phyloP scores from a whole-genome alignment of 1,140 invertebrate species.

The Triops longicaudatus region DNA sequence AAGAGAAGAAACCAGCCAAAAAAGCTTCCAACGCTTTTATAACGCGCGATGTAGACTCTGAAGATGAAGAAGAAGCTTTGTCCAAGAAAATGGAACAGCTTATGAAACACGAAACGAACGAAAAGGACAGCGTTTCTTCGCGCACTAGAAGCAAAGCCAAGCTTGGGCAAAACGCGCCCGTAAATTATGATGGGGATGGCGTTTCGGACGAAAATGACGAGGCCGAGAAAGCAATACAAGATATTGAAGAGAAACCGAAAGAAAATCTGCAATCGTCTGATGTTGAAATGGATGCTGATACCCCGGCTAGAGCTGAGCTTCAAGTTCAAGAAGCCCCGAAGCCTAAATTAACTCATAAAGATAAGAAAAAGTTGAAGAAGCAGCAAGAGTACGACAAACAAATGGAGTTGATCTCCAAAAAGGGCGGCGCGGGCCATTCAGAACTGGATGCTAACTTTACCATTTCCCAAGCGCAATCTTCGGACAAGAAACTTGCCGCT shows the following conservation, averaged over 20 bases:
- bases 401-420: conserved; percentile 76
- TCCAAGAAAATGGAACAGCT: conserved; percentile 22
- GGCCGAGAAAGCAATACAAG: conserved; percentile 24
- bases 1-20: conserved; percentile 28
- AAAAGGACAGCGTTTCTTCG: neutral
- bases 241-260: conserved; percentile 23
- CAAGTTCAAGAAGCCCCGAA: conserved; percentile 20
- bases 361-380: conserved; percentile 34
- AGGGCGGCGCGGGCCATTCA: conserved; percentile 76
- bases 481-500: conserved; percentile 68
- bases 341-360: conserved; percentile 31
- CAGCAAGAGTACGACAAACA: conserved; percentile 86
- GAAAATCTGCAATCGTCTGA: conserved; percentile 26
- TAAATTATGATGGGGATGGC: conserved; percentile 28
- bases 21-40: conserved; percentile 17
- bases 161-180: conserved; percentile 15
- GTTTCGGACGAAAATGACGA: conserved; percentile 18
- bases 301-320: neutral
- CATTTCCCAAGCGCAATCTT: conserved; percentile 86
- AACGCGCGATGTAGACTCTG: conserved; percentile 28
- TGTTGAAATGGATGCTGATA: neutral
- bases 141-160: neutral
- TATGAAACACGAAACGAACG: neutral
- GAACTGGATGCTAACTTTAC: conserved; percentile 91
- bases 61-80: conserved; percentile 32